Percentiles rank a stretch among this genome's conserved stretches.
Conservation (phyloP, 2,797 vertebrate genomes). For the Megalops cyprinoides region DNA sequence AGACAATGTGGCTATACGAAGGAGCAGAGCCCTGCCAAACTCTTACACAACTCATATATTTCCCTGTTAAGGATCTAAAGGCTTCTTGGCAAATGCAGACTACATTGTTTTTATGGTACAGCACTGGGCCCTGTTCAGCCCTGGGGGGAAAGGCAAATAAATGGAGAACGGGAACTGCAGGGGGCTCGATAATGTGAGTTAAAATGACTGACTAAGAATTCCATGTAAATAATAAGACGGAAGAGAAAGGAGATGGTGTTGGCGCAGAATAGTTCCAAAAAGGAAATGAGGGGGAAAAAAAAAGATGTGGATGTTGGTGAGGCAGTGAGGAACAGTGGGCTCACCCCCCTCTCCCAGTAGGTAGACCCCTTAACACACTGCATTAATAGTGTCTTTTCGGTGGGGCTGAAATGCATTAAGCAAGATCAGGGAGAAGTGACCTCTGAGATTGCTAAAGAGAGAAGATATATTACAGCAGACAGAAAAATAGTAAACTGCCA, state of each 20-base stretch:
- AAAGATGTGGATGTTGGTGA: background rate
- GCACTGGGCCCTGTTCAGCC: background rate
- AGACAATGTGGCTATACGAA: background rate
- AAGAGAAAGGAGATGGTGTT: slow-evolving; percentile 13
- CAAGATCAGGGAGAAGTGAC: slow-evolving; percentile 27
- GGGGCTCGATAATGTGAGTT: slow-evolving; percentile 15
- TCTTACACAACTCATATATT: background rate
- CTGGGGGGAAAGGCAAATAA: background rate
- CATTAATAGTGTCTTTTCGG: slow-evolving; percentile 38
- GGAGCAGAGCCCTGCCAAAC: background rate
- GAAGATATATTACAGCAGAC: slow-evolving; percentile 30
- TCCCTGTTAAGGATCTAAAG: slow-evolving; percentile 20
- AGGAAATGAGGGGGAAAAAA: background rate
- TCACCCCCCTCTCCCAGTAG: slow-evolving; percentile 17
- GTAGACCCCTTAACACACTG: background rate
- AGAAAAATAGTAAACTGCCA: slow-evolving; percentile 29
- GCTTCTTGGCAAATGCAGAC: background rate
- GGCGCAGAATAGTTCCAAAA: background rate
- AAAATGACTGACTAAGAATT: slow-evolving; percentile 24
- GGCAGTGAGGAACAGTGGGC: background rate
- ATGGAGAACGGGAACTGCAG: background rate
- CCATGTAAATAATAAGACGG: slow-evolving; percentile 35
- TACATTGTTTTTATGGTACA: background rate
- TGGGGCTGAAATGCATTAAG: slow-evolving; percentile 25
- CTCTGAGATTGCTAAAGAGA: slow-evolving; percentile 28